phyloP scores from a whole-genome alignment of 2,888 invertebrate genomes.

The Syrphus vitripennis region DNA sequence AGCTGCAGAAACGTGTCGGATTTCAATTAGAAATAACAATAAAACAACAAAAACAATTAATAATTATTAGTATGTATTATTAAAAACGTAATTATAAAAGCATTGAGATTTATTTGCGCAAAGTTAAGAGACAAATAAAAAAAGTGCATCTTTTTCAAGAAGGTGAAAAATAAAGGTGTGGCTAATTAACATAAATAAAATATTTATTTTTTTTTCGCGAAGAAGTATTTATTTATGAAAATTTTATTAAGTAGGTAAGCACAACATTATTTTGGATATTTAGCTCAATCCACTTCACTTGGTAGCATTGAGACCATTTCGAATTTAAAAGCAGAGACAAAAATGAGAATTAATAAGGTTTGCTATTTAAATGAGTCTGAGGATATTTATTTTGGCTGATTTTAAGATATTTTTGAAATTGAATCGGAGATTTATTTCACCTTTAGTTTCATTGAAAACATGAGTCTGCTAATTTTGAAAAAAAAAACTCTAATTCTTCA shows the following conservation, averaged over 20 bases:
- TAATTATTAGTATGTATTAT: not conserved
- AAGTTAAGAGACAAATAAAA: not conserved
- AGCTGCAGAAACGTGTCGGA: conserved; percentile 9
- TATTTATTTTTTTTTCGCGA: not conserved
- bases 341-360: not conserved
- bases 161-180: not conserved
- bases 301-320: not conserved
- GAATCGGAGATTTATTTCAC: too few relatives aligned
- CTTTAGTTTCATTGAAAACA: too few relatives aligned
- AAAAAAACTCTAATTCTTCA: too few relatives aligned
- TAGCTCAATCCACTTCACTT: not conserved
- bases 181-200: not conserved
- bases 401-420: too few relatives aligned
- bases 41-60: too few relatives aligned
- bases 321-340: not conserved
- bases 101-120: not conserved
- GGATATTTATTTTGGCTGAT: too few relatives aligned
- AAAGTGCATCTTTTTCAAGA: conserved; percentile 2
- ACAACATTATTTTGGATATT: not conserved
- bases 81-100: not conserved
- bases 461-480: too few relatives aligned
- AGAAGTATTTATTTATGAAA: not conserved
- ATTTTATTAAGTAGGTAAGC: not conserved
- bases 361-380: not conserved
- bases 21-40: not conserved